Base-by-base conservation (phyloP, 1,140 invertebrate species). In the Micrasema minimum region DNA sequence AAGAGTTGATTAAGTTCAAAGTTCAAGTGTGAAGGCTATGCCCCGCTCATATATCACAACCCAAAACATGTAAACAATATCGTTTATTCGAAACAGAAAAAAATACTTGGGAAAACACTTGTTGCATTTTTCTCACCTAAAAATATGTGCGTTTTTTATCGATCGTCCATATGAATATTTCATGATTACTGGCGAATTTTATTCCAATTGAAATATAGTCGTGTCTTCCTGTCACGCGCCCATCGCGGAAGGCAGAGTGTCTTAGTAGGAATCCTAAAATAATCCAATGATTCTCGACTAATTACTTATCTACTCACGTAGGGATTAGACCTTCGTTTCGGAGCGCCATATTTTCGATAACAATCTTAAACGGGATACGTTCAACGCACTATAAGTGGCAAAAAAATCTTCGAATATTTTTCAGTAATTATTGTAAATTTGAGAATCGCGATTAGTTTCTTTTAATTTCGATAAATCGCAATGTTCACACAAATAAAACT, bases 171-270 rank as follows among this genome's bases (percentile, higher is more conserved):
- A 57, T 64, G 59, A 64, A 48, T 46, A 48, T 48, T 64, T 64
- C 43, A 64, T 45, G 22, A 62, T 45, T 62, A 18, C 22, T 23
- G 26, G 43, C 43, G 16, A 64, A 46, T 64, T 23, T 64, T 48
- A 64, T 59, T 38, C 35, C 35, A 26, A 64, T 26, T 46, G 23
- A 64, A 45, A 46, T 64, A 45, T 16, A 64, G 59, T 46, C 59
- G 59, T 64, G 59, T 23, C 59, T 64, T 64, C 59, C 59, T 64
- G 59, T 64, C 59, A 64, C 59, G 59, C 43, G n/a, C 31, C 5
- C n/a, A 6, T 22, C 59, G 41, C 43, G 43, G 59, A 31, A 64
- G 59, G 59, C 59, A 18, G 10, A 45, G 22, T 18, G 41, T 20
- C 41, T 46, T 26, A 48, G 59, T 14, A 14, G 45, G 59, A 45